Conservation (phyloP, 2,113 vertebrate genomes). For the Gambusia affinis region DNA sequence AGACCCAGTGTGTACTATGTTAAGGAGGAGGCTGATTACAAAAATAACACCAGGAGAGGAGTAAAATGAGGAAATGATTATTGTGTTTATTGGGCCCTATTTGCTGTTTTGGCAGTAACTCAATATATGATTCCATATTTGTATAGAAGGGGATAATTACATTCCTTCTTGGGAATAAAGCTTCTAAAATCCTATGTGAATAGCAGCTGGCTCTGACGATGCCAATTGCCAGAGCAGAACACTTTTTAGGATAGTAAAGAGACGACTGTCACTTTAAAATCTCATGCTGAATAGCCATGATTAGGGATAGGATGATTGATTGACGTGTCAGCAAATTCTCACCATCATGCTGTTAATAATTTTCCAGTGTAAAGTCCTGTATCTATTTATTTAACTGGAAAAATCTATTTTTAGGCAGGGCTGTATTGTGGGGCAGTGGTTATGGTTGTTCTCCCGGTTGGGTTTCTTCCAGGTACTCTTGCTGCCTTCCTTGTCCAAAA, state of each 20-base stretch:
- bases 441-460: too few relatives aligned
- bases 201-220: slow-evolving; percentile 4
- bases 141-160: neutral
- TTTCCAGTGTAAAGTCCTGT: too few relatives aligned
- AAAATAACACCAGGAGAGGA: neutral
- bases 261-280: neutral
- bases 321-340: neutral
- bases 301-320: neutral
- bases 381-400: too few relatives aligned
- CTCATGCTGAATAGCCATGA: neutral
- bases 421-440: too few relatives aligned
- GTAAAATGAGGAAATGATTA: slow-evolving; percentile 1
- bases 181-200: slow-evolving; percentile 10
- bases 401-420: too few relatives aligned
- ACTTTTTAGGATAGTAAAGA: neutral
- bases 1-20: slow-evolving; percentile 16
- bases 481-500: too few relatives aligned
- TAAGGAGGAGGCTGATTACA: slow-evolving; percentile 7
- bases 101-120: neutral
- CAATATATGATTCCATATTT: slow-evolving; percentile 9
- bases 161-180: neutral
- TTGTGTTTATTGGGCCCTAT: slow-evolving; percentile 7
- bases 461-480: too few relatives aligned
- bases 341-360: too few relatives aligned
- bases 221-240: neutral